phyloP scores from a whole-genome alignment of 2,113 vertebrate species.

The Zonotrichia leucophrys region DNA sequence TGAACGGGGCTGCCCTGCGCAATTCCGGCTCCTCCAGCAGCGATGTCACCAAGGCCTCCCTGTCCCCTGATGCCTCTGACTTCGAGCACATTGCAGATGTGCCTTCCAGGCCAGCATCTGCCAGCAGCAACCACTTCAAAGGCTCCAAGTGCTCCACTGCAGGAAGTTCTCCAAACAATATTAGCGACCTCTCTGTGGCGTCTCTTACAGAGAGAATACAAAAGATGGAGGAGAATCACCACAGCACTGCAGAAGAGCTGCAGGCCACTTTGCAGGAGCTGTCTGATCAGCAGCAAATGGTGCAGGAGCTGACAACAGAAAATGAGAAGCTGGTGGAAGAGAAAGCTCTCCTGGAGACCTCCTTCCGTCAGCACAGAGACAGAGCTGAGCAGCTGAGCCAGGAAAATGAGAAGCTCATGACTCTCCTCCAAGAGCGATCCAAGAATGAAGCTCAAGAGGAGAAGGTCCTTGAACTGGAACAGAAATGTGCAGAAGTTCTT shows the following conservation, averaged over 20 bases:
- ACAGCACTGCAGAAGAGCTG: conserved; percentile 92
- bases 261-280: conserved; percentile 95
- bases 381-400: conserved; percentile 86
- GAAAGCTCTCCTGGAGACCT: conserved; percentile 88
- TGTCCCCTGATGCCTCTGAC: conserved; percentile 87
- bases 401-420: conserved; percentile 86
- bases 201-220: conserved; percentile 90
- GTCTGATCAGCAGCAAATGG: conserved; percentile 93
- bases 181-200: conserved; percentile 81
- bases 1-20: conserved; percentile 63
- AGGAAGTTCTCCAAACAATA: conserved; percentile 70
- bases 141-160: conserved; percentile 65
- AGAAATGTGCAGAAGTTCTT: conserved; percentile 84
- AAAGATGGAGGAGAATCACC: conserved; percentile 95
- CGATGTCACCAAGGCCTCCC: conserved; percentile 87
- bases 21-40: conserved; percentile 84
- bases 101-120: conserved; percentile 81
- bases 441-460: conserved; percentile 76
- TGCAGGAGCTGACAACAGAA: conserved; percentile 91
- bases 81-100: conserved; percentile 87
- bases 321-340: conserved; percentile 91
- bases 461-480: conserved; percentile 85
- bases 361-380: conserved; percentile 90
- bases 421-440: conserved; percentile 82
- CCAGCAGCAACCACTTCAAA: conserved; percentile 74